These are phyloP conservation scores for Eciton burchellii DNA, from an alignment of 1,140 invertebrate genomes.

Conservation along the genomic window DNA sequence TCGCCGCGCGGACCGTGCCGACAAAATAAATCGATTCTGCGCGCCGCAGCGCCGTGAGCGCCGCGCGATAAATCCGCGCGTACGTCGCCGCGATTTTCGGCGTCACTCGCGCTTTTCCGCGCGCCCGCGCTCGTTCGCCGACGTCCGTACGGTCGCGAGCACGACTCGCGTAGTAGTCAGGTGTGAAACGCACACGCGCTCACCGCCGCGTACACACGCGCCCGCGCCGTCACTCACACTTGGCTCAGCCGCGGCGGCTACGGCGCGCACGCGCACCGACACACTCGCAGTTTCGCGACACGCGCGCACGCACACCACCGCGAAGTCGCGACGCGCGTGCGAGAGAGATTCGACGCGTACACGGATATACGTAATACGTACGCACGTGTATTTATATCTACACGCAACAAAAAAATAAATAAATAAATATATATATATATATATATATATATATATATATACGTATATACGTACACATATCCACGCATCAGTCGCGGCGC, in stretches of 20 bases:
- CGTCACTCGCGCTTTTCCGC: background rate
- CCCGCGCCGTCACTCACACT: conserved; percentile 44
- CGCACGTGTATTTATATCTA: no score
- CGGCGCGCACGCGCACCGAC: background rate
- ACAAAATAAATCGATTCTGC: conserved; percentile 72
- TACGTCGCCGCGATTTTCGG: conserved; percentile 57
- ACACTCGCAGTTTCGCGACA: background rate
- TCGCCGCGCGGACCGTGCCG: conserved; percentile 77
- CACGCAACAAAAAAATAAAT: no score
- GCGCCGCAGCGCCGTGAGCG: conserved; percentile 47
- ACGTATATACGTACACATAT: conserved; percentile 71
- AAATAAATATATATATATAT: no score
- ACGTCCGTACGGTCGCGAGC: conserved; percentile 44
- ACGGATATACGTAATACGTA: conserved; percentile 45
- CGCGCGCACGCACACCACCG: no score
- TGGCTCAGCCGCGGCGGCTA: conserved; percentile 8
- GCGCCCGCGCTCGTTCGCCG: background rate
- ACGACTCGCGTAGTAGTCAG: conserved; percentile 83
- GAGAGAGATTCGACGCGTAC: no score
- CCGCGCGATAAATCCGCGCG: conserved; percentile 66
- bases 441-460: no score
- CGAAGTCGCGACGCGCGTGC: no score
- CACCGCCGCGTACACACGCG: conserved; percentile 62
- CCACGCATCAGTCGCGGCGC: conserved; percentile 21
- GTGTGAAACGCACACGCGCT: conserved; percentile 83